These are phyloP conservation scores for Dasypolia templi DNA, from an alignment of 2,888 invertebrate genomes.

Conservation along the genomic window DNA sequence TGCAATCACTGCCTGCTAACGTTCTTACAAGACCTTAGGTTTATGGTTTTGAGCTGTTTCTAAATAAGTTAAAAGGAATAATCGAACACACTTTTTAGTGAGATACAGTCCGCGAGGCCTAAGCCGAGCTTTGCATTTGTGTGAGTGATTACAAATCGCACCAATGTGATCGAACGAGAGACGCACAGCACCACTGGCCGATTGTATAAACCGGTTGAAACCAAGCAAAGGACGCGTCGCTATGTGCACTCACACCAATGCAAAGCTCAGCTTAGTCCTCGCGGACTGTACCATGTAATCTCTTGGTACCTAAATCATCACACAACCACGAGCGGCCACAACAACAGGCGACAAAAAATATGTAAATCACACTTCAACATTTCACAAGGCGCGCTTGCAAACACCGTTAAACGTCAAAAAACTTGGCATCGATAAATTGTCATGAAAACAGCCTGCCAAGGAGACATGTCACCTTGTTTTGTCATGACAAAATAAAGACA, in stretches of 20 bases:
- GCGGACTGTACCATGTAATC: not conserved
- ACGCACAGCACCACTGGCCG: too few relatives aligned
- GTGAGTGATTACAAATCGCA: too few relatives aligned
- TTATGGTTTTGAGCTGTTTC: not conserved
- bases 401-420: constrained; percentile 46
- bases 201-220: too few relatives aligned
- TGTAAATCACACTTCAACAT: constrained; percentile 21
- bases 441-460: constrained; percentile 31
- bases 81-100: not conserved
- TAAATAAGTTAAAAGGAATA: not conserved
- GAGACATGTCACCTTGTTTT: constrained; percentile 39
- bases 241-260: too few relatives aligned
- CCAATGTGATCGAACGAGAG: too few relatives aligned
- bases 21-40: not conserved
- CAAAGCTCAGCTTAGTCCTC: too few relatives aligned
- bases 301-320: not conserved
- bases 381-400: constrained; percentile 27
- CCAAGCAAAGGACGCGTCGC: too few relatives aligned
- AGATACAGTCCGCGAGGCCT: too few relatives aligned
- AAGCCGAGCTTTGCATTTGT: too few relatives aligned
- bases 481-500: constrained; percentile 52
- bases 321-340: constrained; percentile 15
- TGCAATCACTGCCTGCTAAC: not conserved
- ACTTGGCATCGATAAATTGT: constrained; percentile 50
- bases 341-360: constrained; percentile 18